Evolutionary conservation across 2,888 invertebrate species (phyloP), one percentile per base, ranked within the genome.

Genomic region (Chouioia cunea): DNA sequence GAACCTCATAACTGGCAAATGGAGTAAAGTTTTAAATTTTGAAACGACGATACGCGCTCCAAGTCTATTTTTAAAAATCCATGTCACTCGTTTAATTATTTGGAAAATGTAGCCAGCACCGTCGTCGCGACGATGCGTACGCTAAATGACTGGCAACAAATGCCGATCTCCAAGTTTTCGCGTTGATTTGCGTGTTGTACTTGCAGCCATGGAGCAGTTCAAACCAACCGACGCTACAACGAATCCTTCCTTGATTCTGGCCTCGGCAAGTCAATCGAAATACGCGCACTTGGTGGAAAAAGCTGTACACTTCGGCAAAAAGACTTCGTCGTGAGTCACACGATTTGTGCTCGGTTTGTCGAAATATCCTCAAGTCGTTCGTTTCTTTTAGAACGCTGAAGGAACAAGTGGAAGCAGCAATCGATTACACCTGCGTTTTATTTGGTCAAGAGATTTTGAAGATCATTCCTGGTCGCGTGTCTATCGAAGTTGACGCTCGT

Each of bases 181-280:
- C 27, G 12, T 36, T 36, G 6, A 36, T 36, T 36, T 36, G 36
- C 36, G 2, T 8, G 6, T 36, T 36, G 36, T 74, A 58, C 60
- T 85, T 83, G 62, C 82, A 98, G 99, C 96, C 12, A 98, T 99
- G 92, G 94, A 96, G 86, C 91, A 93, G 78, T 99, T 97, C 87
- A 95, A 96, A 86, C 99, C 99, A 2, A 98, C 97, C 0, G 99
- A 99, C 92, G 99, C 99, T 47, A 99, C 99, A 2, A 99, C 99
- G 63, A 99, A 99, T 86, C 99, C 99, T 4, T 98, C 99, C 6
- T 89, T 99, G 64, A 98, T 99, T 77, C 88, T 99, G 78, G 94
- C 95, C 64, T 99, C 99, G 0, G 94, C 99, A 36, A 93, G 91
- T 79, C 93, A 97, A 91, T 93, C 95, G n/a, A 95, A 96, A 81